phyloP scores from a whole-genome alignment of 2,113 vertebrate genomes.

The Halcyon malimbica region DNA sequence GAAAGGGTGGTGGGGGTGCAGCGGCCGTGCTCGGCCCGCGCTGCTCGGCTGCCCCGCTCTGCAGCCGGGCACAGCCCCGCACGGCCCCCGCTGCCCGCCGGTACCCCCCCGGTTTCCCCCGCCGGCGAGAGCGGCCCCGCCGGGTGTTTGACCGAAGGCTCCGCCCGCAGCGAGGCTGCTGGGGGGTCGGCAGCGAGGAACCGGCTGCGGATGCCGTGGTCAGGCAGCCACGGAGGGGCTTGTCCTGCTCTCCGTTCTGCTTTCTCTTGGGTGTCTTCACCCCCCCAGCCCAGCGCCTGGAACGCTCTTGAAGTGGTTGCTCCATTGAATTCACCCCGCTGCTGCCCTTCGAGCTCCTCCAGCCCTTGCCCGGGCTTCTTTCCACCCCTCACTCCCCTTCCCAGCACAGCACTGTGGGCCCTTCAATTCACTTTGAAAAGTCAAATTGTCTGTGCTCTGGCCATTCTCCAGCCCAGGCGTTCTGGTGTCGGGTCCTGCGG shows the following conservation, averaged over 20 bases:
- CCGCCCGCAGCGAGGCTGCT: background rate
- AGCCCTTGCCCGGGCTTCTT: no score
- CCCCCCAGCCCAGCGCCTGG: background rate
- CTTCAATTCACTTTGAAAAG: background rate
- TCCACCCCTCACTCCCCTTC: no score
- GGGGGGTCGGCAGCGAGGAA: no score
- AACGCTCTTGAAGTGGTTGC: no score
- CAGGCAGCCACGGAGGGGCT: no score
- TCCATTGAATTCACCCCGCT: background rate
- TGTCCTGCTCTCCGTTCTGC: accelerated
- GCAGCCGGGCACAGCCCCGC: background rate
- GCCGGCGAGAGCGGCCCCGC: background rate
- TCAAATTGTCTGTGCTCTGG: background rate
- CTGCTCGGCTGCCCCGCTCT: background rate
- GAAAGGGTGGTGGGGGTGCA: no score
- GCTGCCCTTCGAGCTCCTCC: no score
- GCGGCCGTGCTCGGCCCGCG: background rate
- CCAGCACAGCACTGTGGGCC: background rate
- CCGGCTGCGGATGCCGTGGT: background rate
- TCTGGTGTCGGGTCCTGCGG: accelerated
- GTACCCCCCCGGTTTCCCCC: background rate
- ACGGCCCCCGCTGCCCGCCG: background rate
- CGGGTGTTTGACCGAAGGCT: background rate
- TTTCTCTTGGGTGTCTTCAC: accelerated
- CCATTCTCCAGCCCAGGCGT: accelerated